Evolutionary conservation across 2,113 vertebrate species (phyloP).

Genomic region (Meleagris gallopavo): DNA sequence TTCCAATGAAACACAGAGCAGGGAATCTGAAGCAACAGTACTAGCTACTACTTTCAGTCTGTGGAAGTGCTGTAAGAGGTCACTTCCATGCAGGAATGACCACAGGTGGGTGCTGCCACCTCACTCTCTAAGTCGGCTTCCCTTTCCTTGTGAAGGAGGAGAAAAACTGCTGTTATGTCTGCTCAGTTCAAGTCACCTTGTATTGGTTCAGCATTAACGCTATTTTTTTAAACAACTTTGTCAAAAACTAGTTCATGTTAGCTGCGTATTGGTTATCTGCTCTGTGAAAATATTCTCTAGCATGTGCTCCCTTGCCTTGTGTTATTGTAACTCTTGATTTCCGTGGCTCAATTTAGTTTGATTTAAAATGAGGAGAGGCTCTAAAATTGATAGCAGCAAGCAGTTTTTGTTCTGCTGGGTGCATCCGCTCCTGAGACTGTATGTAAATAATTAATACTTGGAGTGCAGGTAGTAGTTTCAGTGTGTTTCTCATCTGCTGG

Average conservation of each 20-base stretch:
- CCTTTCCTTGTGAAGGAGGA: background rate
- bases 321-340: background rate
- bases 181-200: background rate
- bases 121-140: background rate
- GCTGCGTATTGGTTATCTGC: background rate
- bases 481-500: background rate
- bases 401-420: background rate
- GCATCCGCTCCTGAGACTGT: background rate
- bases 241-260: background rate
- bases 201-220: background rate
- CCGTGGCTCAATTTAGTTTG: background rate
- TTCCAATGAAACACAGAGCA: rapidly evolving
- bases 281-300: background rate
- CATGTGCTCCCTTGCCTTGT: background rate
- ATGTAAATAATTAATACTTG: background rate
- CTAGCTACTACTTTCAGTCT: background rate
- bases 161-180: background rate
- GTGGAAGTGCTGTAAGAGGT: background rate
- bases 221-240: background rate
- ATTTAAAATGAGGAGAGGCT: background rate
- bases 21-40: background rate
- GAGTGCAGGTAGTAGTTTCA: background rate
- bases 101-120: background rate
- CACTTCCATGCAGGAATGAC: background rate
- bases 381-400: background rate